These are phyloP conservation scores for Listronotus oregonensis DNA, from an alignment of 1,140 invertebrate genomes.

Conservation along the genomic window DNA sequence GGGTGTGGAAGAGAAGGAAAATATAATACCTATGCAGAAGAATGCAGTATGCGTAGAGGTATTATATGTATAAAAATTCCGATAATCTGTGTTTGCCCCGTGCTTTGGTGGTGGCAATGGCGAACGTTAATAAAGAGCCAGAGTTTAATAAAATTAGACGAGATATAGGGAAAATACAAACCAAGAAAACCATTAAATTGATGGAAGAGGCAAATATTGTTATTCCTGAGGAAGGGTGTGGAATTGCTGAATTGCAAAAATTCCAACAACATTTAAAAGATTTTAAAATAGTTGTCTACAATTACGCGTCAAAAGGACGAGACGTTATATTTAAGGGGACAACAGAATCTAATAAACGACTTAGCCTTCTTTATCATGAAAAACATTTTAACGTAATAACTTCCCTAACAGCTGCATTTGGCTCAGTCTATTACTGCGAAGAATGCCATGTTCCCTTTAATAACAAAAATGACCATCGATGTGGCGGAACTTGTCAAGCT, in stretches of 20 bases:
- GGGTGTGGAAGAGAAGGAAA: neutral
- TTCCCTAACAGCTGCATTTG: constrained; percentile 16
- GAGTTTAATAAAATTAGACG: neutral
- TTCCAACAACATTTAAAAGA: constrained; percentile 12
- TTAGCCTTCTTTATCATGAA: constrained; percentile 3
- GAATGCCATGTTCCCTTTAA: constrained; percentile 1
- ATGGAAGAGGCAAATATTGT: neutral
- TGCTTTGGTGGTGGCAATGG: constrained; percentile 9
- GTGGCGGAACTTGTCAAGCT: neutral
- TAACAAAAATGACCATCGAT: constrained; percentile 10
- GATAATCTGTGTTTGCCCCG: constrained; percentile 6
- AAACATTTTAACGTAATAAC: constrained; percentile 3
- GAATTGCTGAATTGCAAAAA: constrained; percentile 16
- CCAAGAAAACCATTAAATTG: neutral
- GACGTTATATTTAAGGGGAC: constrained; percentile 4
- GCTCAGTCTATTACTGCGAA: constrained; percentile 16
- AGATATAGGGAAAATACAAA: constrained; percentile 10
- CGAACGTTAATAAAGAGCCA: constrained; percentile 6
- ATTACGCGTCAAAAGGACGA: constrained; percentile 9
- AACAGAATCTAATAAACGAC: neutral
- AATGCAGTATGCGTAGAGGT: neutral
- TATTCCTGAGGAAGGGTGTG: constrained; percentile 13
- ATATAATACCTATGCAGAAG: neutral
- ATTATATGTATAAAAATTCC: neutral
- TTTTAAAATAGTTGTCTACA: constrained; percentile 12